Conservation (phyloP, 2,888 invertebrate species). For the Cylloceria caligata region DNA sequence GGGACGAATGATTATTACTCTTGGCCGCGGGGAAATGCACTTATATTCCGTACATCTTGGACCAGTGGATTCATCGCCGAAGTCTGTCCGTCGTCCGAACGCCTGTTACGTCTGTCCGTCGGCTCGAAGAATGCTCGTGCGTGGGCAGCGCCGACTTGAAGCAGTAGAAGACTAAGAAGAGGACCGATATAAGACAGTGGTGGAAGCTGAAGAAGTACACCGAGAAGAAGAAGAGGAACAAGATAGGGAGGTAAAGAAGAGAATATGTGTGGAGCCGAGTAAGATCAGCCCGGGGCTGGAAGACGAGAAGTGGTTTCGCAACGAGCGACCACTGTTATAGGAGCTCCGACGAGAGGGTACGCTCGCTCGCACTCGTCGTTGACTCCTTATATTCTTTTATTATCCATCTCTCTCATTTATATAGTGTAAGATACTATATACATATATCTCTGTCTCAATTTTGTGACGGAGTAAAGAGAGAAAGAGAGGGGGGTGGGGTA, state of each 20-base stretch:
- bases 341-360: slow-evolving; percentile 68
- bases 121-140: slow-evolving; percentile 75
- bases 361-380: slow-evolving; percentile 49
- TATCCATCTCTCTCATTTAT: slow-evolving; percentile 65
- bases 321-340: slow-evolving; percentile 75
- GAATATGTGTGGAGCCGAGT: slow-evolving; percentile 24
- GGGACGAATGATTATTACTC: slow-evolving; percentile 16
- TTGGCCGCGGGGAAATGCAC: slow-evolving; percentile 9
- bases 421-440: slow-evolving; percentile 38
- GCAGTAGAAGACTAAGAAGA: slow-evolving; percentile 49
- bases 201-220: slow-evolving; percentile 51
- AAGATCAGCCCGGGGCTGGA: slow-evolving; percentile 75
- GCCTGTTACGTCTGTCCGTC: slow-evolving; percentile 49
- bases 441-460: slow-evolving; percentile 47
- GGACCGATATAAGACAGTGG: slow-evolving; percentile 50
- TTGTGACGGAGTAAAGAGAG: slow-evolving; percentile 23
- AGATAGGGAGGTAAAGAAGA: slow-evolving; percentile 29
- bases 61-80: slow-evolving; percentile 20
- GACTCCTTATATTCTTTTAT: slow-evolving; percentile 42
- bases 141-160: slow-evolving; percentile 75
- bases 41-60: slow-evolving; percentile 13
- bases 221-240: slow-evolving; percentile 30
- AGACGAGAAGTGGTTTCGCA: slow-evolving; percentile 79
- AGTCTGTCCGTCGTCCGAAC: slow-evolving; percentile 43
- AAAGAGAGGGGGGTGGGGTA: slow-evolving; percentile 22